Conservation (phyloP, 2,113 vertebrate species). For the Stegostoma tigrinum region DNA sequence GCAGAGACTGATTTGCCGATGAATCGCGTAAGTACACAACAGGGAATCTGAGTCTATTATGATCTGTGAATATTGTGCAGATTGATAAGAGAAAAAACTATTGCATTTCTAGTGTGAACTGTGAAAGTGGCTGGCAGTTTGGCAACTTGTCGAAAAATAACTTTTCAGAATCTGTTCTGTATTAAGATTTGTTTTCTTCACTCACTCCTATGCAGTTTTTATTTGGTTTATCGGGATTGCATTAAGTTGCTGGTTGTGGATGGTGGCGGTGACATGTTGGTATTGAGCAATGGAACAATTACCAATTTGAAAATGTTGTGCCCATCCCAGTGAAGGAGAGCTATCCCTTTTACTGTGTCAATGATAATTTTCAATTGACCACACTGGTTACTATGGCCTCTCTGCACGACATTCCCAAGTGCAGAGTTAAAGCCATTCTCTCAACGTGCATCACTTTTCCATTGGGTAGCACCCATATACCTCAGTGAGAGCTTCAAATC, state of each 20-base stretch:
- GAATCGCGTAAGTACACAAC: no score
- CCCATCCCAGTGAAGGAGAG: no score
- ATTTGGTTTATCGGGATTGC: not conserved
- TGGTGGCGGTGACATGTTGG: not conserved
- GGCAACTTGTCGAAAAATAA: not conserved
- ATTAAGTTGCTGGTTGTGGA: not conserved
- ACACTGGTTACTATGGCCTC: not conserved
- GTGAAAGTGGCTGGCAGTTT: not conserved
- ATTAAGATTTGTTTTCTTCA: not conserved
- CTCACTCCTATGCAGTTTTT: not conserved
- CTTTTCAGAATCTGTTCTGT: not conserved
- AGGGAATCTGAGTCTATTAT: no score
- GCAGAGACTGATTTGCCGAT: no score
- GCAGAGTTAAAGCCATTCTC: not conserved
- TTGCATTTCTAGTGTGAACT: no score
- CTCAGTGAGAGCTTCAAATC: not conserved
- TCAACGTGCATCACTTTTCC: not conserved
- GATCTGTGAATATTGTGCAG: no score
- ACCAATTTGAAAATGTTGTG: not conserved
- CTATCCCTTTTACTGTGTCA: no score
- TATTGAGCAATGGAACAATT: not conserved
- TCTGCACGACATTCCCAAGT: not conserved
- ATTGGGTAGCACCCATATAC: not conserved
- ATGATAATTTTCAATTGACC: not conserved
- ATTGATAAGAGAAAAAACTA: no score